Evolutionary conservation across 2,888 invertebrate species (phyloP).

Genomic region (Steinernema carpocapsae): DNA sequence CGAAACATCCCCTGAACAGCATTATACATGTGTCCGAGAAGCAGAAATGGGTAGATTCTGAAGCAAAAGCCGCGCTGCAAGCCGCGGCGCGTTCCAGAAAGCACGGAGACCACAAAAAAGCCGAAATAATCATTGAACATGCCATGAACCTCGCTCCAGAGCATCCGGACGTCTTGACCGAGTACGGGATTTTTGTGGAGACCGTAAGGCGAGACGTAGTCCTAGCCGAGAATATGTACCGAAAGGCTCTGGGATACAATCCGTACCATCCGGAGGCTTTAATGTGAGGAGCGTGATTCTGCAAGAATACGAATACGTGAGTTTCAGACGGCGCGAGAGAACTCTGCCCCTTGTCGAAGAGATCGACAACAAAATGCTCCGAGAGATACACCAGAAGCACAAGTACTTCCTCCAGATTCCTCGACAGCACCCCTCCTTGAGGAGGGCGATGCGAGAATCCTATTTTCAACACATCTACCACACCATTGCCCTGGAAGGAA

Average conservation of each 20-base stretch:
- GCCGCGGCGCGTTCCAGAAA: conserved; percentile 55
- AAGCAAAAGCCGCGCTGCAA: conserved; percentile 60
- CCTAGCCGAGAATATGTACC: conserved; percentile 86
- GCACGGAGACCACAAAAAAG: conserved; percentile 56
- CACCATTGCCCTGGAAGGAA: conserved; percentile 95
- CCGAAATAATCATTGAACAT: conserved; percentile 75
- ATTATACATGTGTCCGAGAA: background rate
- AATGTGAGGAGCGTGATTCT: conserved; percentile 43
- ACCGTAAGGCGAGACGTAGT: conserved; percentile 83
- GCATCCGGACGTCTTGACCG: conserved; percentile 88
- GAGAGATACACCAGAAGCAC: conserved; percentile 83
- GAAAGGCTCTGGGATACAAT: conserved; percentile 80
- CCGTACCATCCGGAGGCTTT: conserved; percentile 77
- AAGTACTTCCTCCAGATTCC: conserved; percentile 78
- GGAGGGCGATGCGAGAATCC: conserved; percentile 84
- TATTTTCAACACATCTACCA: conserved; percentile 94
- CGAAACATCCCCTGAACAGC: background rate
- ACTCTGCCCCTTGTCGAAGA: conserved; percentile 86
- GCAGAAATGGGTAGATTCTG: conserved; percentile 40
- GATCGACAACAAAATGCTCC: conserved; percentile 81
- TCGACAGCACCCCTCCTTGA: conserved; percentile 72
- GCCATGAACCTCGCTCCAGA: conserved; percentile 87
- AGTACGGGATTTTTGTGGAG: conserved; percentile 82
- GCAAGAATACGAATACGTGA: background rate
- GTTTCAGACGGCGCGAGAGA: conserved; percentile 77